Conservation (phyloP, 2,113 vertebrate genomes). For the Cyprinodon variegatus region DNA sequence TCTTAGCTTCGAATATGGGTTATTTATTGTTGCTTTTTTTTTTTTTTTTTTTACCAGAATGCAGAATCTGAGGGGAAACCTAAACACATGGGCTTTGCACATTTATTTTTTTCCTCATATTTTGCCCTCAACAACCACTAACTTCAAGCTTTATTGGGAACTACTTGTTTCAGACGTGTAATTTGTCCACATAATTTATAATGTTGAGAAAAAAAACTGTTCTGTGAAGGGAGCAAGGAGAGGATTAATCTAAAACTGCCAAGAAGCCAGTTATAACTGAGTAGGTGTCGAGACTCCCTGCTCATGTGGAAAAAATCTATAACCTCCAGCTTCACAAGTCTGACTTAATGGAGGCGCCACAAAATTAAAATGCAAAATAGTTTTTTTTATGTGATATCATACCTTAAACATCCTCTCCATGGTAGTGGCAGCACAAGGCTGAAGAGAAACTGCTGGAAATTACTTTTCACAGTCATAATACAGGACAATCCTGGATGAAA, state of each 20-base stretch:
- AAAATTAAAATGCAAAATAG: neutral
- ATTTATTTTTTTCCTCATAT: neutral
- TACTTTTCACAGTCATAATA: neutral
- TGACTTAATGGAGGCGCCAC: neutral
- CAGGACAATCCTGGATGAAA: neutral
- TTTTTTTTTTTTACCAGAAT: neutral
- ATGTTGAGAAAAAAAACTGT: neutral
- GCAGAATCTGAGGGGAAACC: neutral
- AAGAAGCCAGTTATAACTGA: neutral
- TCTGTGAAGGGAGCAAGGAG: neutral
- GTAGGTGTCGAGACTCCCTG: too few species aligned
- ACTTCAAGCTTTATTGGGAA: neutral
- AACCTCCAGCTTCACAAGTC: neutral
- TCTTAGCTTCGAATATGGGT: neutral
- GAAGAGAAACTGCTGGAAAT: neutral
- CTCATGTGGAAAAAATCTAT: too few species aligned
- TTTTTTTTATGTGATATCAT: neutral
- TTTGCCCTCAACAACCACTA: neutral
- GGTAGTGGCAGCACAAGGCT: neutral
- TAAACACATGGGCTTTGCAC: neutral
- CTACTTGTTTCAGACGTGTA: neutral
- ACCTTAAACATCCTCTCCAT: neutral
- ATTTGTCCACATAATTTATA: neutral
- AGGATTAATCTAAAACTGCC: too few species aligned
- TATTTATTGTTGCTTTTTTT: neutral